Evolutionary conservation across 92 coral and sea anemone genomes (phyloP).

Genomic region (Epizoanthus rinbou): DNA sequence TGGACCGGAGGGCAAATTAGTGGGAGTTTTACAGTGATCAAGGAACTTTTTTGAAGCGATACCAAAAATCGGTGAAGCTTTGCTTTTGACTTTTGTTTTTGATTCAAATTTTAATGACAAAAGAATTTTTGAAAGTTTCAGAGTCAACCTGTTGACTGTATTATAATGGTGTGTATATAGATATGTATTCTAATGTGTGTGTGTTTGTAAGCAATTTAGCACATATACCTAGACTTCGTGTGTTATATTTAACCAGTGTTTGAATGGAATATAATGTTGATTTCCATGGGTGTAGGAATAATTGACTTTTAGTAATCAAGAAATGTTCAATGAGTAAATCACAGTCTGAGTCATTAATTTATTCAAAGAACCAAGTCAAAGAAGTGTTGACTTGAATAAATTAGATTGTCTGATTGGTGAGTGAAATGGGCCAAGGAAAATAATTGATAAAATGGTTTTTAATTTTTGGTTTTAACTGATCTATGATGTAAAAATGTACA

Average conservation of each 20-base stretch:
- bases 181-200: not conserved
- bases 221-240: not conserved
- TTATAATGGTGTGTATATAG: not conserved
- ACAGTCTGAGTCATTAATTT: not conserved
- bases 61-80: not conserved
- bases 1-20: not conserved
- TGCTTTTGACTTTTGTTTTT: not conserved
- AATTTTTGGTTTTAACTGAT: no score
- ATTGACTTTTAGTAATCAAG: no score
- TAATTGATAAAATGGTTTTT: not conserved
- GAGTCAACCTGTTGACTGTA: constrained; percentile 2
- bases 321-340: not conserved
- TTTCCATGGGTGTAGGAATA: not conserved
- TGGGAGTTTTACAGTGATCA: not conserved
- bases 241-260: not conserved
- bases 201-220: not conserved
- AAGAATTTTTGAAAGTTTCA: not conserved
- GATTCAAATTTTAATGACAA: constrained; percentile 11
- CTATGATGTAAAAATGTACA: not conserved
- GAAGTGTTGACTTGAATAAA: not conserved
- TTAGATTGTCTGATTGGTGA: no score
- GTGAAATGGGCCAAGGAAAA: constrained; percentile 2
- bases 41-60: not conserved
- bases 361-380: not conserved
- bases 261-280: not conserved